Evolutionary conservation across 2,797 vertebrate genomes (phyloP), one percentile per base, ranked within the genome.

Genomic region (Myotis myotis): DNA sequence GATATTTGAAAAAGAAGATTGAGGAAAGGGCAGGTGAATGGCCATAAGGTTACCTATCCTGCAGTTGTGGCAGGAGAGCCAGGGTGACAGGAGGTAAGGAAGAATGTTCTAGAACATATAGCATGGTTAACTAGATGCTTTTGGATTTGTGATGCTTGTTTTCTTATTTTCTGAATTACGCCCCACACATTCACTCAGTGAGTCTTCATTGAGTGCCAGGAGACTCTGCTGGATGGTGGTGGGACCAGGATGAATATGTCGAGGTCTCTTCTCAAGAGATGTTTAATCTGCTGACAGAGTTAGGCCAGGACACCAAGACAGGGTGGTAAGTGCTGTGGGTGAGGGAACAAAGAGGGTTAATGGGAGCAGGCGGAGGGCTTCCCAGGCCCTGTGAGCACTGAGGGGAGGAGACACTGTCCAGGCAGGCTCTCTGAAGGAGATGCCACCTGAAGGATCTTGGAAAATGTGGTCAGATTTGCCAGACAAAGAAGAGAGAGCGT

Each of bases 91-190:
- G 33, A 75, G 38, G 47, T 49, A n/a, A 95, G 25, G 71, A 75
- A 87, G 28, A 66, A 79, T 80, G 15, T 89, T 78, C 74, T 38
- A 66, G 76, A 80, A 90, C 62, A 23, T 28, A 51, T 1, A 51
- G 44, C 62, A 66, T 55, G 38, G 8, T 81, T 80, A 44, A 60
- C 19, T 57, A 28, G 49, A 41, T n/a, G 47, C 70, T 78, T 68
- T 57, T 62, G 76, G 41, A 11, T 33, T 71, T 38, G 47, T 66
- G 47, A 79, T 15, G 22, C 51, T 93, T 84, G 68, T 74, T 93
- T 90, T 57, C 22, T 74, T 86, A 8, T 62, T 88, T 94, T 88
- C 91, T 93, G 68, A 87, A 75, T 75, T 47, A 53, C 60, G 13
- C 44, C n/a, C 30, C 57, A 53, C 74, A n/a, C 28, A 75, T 70